Percentiles rank a stretch among this genome's conserved stretches.
These are phyloP conservation scores for Meandrina meandrites DNA, from an alignment of 92 coral and sea anemone genomes.

Conservation along the genomic window DNA sequence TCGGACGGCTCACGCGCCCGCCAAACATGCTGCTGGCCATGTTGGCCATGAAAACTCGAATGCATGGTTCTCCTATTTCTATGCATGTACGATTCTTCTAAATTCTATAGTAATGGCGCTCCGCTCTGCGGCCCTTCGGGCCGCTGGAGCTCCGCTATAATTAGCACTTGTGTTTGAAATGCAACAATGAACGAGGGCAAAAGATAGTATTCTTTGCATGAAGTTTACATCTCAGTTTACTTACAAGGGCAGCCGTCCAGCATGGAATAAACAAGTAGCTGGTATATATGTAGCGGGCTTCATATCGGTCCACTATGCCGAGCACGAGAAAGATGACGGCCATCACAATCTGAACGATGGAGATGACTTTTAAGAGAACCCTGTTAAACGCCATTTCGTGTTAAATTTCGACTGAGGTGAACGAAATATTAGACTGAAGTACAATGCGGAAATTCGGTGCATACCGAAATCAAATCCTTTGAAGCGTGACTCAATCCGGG, in stretches of 20 bases:
- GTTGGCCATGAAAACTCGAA: no score
- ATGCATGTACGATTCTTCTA: no score
- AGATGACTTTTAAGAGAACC: not conserved
- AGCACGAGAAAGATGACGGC: not conserved
- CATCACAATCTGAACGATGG: not conserved
- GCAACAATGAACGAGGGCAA: not conserved
- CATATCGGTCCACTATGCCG: conserved; percentile 9
- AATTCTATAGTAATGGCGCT: no score
- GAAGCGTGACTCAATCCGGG: no score
- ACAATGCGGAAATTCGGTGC: no score
- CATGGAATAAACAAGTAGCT: conserved; percentile 2
- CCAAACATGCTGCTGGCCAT: no score
- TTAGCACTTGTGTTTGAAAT: no score
- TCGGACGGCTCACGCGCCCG: no score
- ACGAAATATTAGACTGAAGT: not conserved
- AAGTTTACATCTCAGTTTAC: not conserved
- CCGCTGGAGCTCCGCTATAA: no score
- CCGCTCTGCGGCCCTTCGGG: no score
- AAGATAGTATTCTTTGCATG: not conserved
- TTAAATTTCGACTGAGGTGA: not conserved
- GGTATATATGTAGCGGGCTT: not conserved
- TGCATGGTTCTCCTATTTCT: no score
- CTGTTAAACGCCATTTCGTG: not conserved
- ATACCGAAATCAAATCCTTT: no score
- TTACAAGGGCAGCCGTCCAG: conserved; percentile 8